Conservation (phyloP, 2,888 invertebrate species). For the Furcula furcula region DNA sequence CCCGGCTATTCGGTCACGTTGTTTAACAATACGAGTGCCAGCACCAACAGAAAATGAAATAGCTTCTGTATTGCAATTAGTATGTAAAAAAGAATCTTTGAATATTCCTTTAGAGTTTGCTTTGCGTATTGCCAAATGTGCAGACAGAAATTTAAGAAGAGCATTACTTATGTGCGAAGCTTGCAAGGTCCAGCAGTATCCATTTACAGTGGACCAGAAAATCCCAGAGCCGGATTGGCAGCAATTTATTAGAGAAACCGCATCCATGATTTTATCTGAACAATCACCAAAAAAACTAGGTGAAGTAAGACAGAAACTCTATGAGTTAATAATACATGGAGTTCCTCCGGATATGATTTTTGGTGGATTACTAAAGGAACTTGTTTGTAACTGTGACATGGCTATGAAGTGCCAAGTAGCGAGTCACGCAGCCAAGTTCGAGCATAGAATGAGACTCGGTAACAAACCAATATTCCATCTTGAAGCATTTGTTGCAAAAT, state of each 20-base stretch:
- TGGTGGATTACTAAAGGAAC: conserved; percentile 90
- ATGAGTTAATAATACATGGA: conserved; percentile 96
- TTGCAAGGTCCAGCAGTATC: conserved; percentile 95
- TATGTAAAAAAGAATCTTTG: conserved; percentile 92
- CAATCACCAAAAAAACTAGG: conserved; percentile 93
- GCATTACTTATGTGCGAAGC: conserved; percentile 97
- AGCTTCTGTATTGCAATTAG: conserved; percentile 82
- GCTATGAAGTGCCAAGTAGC: conserved; percentile 93
- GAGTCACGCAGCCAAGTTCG: conserved; percentile 93
- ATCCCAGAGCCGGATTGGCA: conserved; percentile 97
- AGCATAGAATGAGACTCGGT: conserved; percentile 95
- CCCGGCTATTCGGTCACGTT: conserved; percentile 98
- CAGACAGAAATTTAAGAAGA: conserved; percentile 93
- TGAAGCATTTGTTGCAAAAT: conserved; percentile 98
- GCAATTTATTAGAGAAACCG: conserved; percentile 92
- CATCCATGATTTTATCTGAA: conserved; percentile 91
- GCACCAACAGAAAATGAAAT: conserved; percentile 93
- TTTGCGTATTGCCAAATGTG: conserved; percentile 87
- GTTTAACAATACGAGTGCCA: conserved; percentile 94
- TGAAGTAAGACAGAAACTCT: conserved; percentile 93
- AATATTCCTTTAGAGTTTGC: conserved; percentile 89
- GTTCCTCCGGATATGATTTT: conserved; percentile 97
- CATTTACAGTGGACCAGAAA: conserved; percentile 89
- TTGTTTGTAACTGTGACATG: conserved; percentile 95
- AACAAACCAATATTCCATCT: conserved; percentile 98